Evolutionary conservation across 2,888 invertebrate species (phyloP), one percentile per base, ranked within the genome.

Genomic region (Drosophila cracens): DNA sequence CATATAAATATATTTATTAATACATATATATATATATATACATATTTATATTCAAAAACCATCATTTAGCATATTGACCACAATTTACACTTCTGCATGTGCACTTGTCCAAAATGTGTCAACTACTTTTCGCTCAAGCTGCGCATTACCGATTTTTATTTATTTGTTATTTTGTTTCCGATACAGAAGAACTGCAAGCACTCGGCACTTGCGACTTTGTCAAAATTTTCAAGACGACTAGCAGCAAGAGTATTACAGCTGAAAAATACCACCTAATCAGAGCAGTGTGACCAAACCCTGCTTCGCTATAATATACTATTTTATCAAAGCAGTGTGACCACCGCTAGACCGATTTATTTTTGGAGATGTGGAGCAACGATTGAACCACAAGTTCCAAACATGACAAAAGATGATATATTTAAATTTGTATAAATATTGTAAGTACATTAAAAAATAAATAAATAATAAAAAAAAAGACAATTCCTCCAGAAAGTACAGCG

Each of bases 61-160:
- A 25, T 25, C 29, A 68, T 56, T 53, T 29, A 40, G 11, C 53
- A 71, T 33, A 61, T 61, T 52, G 33, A 57, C 27, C 70, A 56
- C 56, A 70, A 64, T 65, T 66, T 51, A 64, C 68, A 69, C 76
- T 34, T 75, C 13, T 57, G 49, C 48, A 70, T 76, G 70, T 76
- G 76, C 54, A 73, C 40, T 64, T 70, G 36, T 43, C 31, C 34
- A 27, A 79, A 66, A 66, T 76, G 62, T 73, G 76, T 68, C 59
- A 67, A 73, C 57, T 56, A 56, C 34, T 46, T 49, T 46, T 27
- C 33, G 56, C 58, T 52, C 10, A 62, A 54, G 65, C 56, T 70
- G 58, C 58, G 66, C 56, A 74, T 79, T 79, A 79, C 79, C 79
- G 74, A 70, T 76, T 76, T 76, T 61, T 60, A 60, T 77, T 65